Base-by-base conservation (phyloP, 2,888 invertebrate species). In the Drosophila formosana region DNA sequence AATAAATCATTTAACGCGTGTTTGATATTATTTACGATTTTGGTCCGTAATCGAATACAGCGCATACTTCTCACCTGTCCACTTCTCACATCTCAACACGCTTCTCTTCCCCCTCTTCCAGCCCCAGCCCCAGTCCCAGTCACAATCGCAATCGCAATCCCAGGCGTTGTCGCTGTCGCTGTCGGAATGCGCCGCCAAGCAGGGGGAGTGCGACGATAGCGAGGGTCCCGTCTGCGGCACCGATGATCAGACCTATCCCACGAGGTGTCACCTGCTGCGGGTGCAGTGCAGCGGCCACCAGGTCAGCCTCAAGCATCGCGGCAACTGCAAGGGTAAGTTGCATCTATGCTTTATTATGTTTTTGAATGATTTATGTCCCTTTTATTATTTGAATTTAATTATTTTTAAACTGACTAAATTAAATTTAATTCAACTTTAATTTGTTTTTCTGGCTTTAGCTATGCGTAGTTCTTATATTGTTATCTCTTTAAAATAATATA, bases 181-280 rank as follows among this genome's bases (percentile, higher is more conserved):
- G 70, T 92, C 92, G 53, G 91, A 93, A 82, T 93, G 93, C 77
- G 92, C 92, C 56, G 91, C 91, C 43, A 92, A 91, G 72, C 89
- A 90, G 60, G 92, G 92, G 23, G 92, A 93, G 73, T 93, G 93
- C 75, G 92, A 93, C 79, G 93, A 93, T 72, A 90, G 90, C 75
- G 91, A 91, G 60, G 90, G 92, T 55, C 91, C 92, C 3, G 93
- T 93, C 37, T 93, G 93, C 56, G 93, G 93, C 26, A 92, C 93
- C 34, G 97, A 98, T 91, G 96, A 96, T 13, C 94, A 95, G 75
- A 97, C 97, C 28, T 98, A 98, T 93, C 94, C 95, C 46, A 95
- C 96, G 71, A 94, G 95, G 74, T 98, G 98, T 91, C 96, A 96
- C 78, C 94, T 98, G 75, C 94, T 96, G 88, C 94, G 95, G 78